Base-by-base conservation (phyloP, 2,113 vertebrate genomes). In the Calyptomena viridis region DNA sequence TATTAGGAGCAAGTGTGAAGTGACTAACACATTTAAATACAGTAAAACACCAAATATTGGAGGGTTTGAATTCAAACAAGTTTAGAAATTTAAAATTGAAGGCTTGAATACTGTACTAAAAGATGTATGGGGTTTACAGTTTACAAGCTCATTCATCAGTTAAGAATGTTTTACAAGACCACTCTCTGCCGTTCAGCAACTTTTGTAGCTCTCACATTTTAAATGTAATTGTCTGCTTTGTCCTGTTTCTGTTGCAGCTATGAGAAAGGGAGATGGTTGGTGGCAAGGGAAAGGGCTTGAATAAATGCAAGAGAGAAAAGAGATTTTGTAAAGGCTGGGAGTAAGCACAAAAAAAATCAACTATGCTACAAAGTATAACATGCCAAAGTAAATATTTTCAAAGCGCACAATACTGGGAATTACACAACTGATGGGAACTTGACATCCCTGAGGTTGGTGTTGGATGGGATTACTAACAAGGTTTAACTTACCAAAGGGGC, bases 371-470 rank as follows among this genome's bases (percentile, higher is more conserved):
- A 89, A 89, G 62, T 79, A 31, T 85, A 95, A 94, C 66, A 33
- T 63, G 89, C 76, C 90, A 96, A 96, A 96, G 71, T 67, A 55
- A 94, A 85, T 88, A 94, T 92, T 95, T 94, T 93, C 80, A 94
- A 82, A 95, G 91, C 14, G 63, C 87, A 90, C 95, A 94, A 82
- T 91, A 74, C 68, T 75, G 90, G 90, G 86, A 96, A 84, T 94
- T 84, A 79, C 76, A 86, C 74, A 87, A 14, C 77, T 89, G 84
- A 74, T 91, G 95, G 84, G 93, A 95, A 79, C 88, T 84, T 93
- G 84, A 88, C 94, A 83, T 84, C 63, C n/a, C 82, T 69, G 73
- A 94, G 89, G 85, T 94, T 94, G 91, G 67, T 94, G 85, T 76
- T 95, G 9, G 14, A 17, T 71, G 73, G 23, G 62, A 39, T 47